These are phyloP conservation scores for Falco novaeseelandiae DNA, from an alignment of 2,797 vertebrate genomes.

Conservation along the genomic window DNA sequence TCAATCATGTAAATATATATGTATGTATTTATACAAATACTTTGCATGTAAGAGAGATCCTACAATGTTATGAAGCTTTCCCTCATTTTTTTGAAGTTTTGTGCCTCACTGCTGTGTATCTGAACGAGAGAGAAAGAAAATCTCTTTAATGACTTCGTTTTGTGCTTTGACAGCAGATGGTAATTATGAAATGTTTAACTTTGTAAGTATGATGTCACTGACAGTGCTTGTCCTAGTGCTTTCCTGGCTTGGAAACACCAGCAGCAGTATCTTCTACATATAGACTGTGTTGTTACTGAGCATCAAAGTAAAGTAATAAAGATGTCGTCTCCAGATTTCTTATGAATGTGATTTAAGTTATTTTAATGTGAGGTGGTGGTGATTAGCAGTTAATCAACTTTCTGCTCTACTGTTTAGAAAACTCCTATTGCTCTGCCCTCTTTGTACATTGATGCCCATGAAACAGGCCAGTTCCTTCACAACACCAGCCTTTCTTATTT, in stretches of 20 bases:
- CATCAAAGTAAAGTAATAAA: neutral
- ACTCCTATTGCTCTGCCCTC: neutral
- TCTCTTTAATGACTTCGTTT: conserved; percentile 1
- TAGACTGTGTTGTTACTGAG: neutral
- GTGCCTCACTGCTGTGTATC: neutral
- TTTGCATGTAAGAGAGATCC: neutral
- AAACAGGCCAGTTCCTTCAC: neutral
- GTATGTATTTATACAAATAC: neutral
- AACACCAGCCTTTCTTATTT: neutral
- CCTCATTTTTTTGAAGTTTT: neutral
- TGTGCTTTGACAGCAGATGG: neutral
- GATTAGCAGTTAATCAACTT: neutral
- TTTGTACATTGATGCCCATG: neutral
- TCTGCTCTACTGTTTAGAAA: neutral
- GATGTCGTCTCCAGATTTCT: neutral
- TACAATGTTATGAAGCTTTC: neutral
- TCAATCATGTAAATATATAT: neutral
- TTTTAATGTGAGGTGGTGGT: neutral
- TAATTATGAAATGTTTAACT: neutral
- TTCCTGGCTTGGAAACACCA: neutral
- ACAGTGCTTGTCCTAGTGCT: neutral
- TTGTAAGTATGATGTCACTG: neutral
- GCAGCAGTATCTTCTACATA: neutral
- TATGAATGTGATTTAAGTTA: neutral
- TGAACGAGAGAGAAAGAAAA: neutral